Percentiles rank a stretch among this genome's conserved stretches.
phyloP scores from a whole-genome alignment of 2,113 vertebrate species.

The Stigmatopora argus region DNA sequence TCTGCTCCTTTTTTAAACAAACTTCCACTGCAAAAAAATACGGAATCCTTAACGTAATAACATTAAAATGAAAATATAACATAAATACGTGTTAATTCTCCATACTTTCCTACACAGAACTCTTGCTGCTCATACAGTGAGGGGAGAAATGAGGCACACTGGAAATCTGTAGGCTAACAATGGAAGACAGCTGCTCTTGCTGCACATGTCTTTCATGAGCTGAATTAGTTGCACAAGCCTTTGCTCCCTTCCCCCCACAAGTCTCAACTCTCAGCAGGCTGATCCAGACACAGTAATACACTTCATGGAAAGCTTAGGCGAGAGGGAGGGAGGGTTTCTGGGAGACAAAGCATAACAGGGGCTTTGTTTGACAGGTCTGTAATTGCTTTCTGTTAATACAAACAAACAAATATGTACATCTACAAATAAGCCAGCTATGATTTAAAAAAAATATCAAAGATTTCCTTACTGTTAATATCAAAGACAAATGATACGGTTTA shows the following conservation, averaged over 20 bases:
- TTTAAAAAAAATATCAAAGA: neutral
- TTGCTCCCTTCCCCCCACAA: conserved; percentile 53
- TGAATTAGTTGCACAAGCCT: conserved; percentile 71
- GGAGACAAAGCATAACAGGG: conserved; percentile 46
- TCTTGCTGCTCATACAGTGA: conserved; percentile 62
- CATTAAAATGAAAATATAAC: neutral
- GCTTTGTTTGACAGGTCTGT: conserved; percentile 65
- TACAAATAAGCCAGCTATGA: neutral
- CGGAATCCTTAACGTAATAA: neutral
- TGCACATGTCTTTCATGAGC: conserved; percentile 73
- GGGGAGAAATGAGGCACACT: conserved; percentile 71
- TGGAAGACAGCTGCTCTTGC: conserved; percentile 75
- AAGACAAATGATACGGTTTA: neutral
- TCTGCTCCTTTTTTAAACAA: neutral
- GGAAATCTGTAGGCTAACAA: conserved; percentile 74
- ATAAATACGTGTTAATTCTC: conserved; percentile 7
- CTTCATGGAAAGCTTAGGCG: conserved; percentile 57
- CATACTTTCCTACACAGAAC: conserved; percentile 39
- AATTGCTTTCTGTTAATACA: conserved; percentile 49
- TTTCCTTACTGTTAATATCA: neutral
- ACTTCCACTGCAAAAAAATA: neutral
- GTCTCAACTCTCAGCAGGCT: conserved; percentile 40
- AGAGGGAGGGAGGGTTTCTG: conserved; percentile 16
- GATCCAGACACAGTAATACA: conserved; percentile 58
- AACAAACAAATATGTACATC: conserved; percentile 30